Conservation (phyloP, 2,888 invertebrate species). For the Polyommatus iphigenia region DNA sequence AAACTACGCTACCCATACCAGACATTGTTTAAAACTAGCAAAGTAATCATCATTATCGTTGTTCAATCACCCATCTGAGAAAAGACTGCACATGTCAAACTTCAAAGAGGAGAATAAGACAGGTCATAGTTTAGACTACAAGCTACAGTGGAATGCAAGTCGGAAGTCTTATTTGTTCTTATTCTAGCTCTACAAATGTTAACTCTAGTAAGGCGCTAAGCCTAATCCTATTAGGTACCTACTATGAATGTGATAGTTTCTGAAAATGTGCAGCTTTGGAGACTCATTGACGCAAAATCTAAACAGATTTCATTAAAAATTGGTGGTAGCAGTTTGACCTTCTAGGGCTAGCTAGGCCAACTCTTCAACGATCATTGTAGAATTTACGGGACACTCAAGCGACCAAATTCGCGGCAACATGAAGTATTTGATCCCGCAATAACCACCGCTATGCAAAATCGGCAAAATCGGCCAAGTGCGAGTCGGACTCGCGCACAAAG, state of each 20-base stretch:
- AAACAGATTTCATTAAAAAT: too few species aligned
- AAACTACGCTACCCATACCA: not conserved
- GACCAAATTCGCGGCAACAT: too few species aligned
- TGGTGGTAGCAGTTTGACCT: too few species aligned
- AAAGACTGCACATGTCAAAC: too few species aligned
- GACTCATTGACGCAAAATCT: not conserved
- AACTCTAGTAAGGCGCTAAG: too few species aligned
- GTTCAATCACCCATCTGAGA: not conserved
- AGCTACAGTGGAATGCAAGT: not conserved
- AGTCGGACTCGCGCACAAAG: too few species aligned
- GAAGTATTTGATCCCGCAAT: not conserved
- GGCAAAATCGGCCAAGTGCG: too few species aligned
- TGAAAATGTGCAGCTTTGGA: not conserved
- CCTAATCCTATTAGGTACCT: not conserved
- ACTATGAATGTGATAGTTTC: not conserved
- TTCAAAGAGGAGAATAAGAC: too few species aligned
- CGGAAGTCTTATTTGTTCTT: not conserved
- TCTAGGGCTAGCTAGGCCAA: too few species aligned
- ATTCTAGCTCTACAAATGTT: not conserved
- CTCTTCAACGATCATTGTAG: too few species aligned
- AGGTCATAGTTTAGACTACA: too few species aligned
- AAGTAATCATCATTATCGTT: not conserved
- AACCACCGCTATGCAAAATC: not conserved
- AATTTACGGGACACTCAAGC: too few species aligned
- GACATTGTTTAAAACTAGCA: not conserved